Evolutionary conservation across 2,113 vertebrate genomes (phyloP), one percentile per base, ranked within the genome.

Genomic region (Microcebus ravelobensis): DNA sequence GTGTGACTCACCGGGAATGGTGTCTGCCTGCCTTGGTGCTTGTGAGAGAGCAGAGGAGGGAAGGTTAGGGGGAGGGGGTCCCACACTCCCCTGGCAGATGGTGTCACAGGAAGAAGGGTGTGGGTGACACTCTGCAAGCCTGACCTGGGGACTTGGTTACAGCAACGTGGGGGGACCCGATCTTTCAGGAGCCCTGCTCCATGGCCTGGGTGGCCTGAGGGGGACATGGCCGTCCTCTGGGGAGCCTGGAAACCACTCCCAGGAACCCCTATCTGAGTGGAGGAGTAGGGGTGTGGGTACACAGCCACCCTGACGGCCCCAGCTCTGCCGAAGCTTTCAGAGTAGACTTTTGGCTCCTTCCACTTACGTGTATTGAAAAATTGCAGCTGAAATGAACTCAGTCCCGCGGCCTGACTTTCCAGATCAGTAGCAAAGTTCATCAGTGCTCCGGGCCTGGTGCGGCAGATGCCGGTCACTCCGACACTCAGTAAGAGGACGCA

Each of bases 401-500:
- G 82, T 73, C 74, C 63, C 42, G 63, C 71, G 76, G 71, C 71
- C 89, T 0, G 6, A 36, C 90, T 95, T 95, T 96, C 93, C 92
- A 71, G 50, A 98, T 97, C 86, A 97, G 94, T 97, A 95, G 94
- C 77, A 89, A 96, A 97, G 92, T 95, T 96, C 94, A 93, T 96
- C 83, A 81, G 77, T 31, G 39, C 61, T 96, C 88, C 82, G 77
- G 90, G 91, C 67, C 61, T 59, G 70, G 85, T 34, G 57, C 48
- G 83, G 34, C 5, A 4, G 65, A 61, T 50, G 25, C 21, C 29
- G 14, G 83, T 27, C 68, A 74, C 52, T 45, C 20, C 45, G 55
- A 79, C 86, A 71, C 57, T 79, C 79, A 65, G 77, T 11, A 81
- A 65, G 57, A 95, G 42, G 42, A 65, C 12, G 3, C 39, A 80